Evolutionary conservation across 2,888 invertebrate genomes (phyloP).

Genomic region (Eustalomyia histrio): DNA sequence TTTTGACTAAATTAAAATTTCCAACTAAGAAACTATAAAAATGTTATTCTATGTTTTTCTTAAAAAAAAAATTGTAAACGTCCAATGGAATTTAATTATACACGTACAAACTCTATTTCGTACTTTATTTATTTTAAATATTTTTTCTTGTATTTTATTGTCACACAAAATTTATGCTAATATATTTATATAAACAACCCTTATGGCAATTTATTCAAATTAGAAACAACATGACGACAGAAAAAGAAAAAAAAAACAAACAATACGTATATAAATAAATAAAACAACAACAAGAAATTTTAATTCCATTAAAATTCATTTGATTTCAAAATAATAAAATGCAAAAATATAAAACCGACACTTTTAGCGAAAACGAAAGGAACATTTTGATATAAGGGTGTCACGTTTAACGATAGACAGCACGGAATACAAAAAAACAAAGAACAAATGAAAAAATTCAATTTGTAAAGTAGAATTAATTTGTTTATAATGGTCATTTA

Average conservation of each 20-base stretch:
- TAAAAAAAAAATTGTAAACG: background rate
- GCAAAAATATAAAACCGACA: conserved; percentile 46
- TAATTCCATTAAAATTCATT: conserved; percentile 66
- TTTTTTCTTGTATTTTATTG: conserved; percentile 1
- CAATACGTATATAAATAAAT: conserved; percentile 32
- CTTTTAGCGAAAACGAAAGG: conserved; percentile 32
- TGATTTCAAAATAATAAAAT: conserved; percentile 62
- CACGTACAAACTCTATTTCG: background rate
- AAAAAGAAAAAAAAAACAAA: conserved; percentile 8
- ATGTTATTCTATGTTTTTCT: too few relatives aligned
- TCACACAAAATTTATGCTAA: conserved; percentile 55
- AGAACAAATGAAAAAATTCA: background rate
- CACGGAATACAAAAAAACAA: background rate
- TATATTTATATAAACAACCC: conserved; percentile 62
- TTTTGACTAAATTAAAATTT: background rate
- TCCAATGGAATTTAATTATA: conserved; percentile 4
- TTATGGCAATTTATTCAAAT: conserved; percentile 65
- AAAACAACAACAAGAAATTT: conserved; percentile 49
- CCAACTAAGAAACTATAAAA: too few relatives aligned
- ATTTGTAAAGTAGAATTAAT: background rate
- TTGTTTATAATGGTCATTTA: background rate
- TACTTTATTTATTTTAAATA: background rate
- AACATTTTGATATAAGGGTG: conserved; percentile 15
- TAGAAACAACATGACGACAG: conserved; percentile 50
- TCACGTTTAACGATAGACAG: conserved; percentile 28